Evolutionary conservation across 2,113 vertebrate genomes (phyloP).

Genomic region (Chunga burmeisteri): DNA sequence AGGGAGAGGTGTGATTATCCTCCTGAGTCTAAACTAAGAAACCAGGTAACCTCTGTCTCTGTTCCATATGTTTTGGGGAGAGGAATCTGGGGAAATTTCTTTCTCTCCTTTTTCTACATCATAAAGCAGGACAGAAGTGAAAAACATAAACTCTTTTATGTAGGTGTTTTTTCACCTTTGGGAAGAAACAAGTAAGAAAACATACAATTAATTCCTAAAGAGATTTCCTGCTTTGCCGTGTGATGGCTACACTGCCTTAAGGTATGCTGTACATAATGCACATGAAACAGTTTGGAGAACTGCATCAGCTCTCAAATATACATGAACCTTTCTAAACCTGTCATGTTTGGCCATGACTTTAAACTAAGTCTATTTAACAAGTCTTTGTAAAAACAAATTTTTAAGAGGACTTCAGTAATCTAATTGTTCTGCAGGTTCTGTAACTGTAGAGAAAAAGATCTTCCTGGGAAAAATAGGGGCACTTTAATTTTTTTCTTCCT

Average conservation of each 20-base stretch:
- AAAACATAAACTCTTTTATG: not conserved
- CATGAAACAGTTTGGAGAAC: not conserved
- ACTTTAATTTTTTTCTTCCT: not conserved
- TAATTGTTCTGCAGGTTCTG: not conserved
- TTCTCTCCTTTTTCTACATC: not conserved
- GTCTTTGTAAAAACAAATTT: not conserved
- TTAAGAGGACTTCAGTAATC: not conserved
- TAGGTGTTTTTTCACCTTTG: not conserved
- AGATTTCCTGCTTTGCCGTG: not conserved
- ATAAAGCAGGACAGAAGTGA: not conserved
- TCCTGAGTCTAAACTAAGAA: not conserved
- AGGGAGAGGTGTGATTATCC: not conserved
- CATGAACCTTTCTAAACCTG: not conserved
- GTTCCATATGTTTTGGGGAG: not conserved
- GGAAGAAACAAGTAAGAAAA: not conserved
- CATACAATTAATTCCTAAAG: not conserved
- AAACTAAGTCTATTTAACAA: not conserved
- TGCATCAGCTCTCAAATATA: not conserved
- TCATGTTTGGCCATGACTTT: not conserved
- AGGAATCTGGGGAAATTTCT: not conserved
- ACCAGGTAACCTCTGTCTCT: not conserved
- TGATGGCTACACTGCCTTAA: not conserved
- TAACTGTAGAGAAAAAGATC: not conserved
- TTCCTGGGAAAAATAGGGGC: not conserved
- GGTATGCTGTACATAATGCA: not conserved